Conservation (phyloP, 2,113 vertebrate genomes). For the Lamprotornis superbus region DNA sequence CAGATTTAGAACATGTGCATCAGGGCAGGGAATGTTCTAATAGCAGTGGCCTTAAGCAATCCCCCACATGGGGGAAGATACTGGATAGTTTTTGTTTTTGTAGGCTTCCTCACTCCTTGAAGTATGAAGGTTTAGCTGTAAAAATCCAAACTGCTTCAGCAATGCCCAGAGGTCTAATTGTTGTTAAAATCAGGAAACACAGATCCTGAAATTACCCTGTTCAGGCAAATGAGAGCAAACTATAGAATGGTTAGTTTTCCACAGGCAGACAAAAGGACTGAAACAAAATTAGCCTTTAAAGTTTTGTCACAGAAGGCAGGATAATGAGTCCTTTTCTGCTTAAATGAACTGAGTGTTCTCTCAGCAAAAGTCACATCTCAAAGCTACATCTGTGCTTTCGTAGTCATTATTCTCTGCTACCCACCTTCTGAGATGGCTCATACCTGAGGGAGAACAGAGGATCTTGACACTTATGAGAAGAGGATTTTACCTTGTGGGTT, state of each 20-base stretch:
- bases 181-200: slow-evolving; percentile 27
- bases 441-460: slow-evolving; percentile 33
- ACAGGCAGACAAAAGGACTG: slow-evolving; percentile 42
- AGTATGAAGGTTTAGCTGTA: neutral
- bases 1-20: neutral
- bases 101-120: neutral
- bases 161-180: slow-evolving; percentile 36
- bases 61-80: neutral
- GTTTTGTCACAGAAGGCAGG: slow-evolving; percentile 35
- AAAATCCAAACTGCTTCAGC: slow-evolving; percentile 15
- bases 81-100: neutral
- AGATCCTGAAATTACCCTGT: slow-evolving; percentile 39
- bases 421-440: slow-evolving; percentile 24
- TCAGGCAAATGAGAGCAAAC: slow-evolving; percentile 52
- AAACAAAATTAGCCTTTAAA: slow-evolving; percentile 66
- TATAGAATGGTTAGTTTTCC: slow-evolving; percentile 42
- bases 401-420: slow-evolving; percentile 42
- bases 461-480: slow-evolving; percentile 33
- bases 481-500: slow-evolving; percentile 20
- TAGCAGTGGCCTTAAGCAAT: neutral
- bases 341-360: slow-evolving; percentile 59
- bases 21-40: neutral
- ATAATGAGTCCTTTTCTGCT: slow-evolving; percentile 64
- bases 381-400: neutral
- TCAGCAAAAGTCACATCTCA: slow-evolving; percentile 57